phyloP scores from a whole-genome alignment of 2,888 invertebrate genomes.

The Dolichomitus sp. region DNA sequence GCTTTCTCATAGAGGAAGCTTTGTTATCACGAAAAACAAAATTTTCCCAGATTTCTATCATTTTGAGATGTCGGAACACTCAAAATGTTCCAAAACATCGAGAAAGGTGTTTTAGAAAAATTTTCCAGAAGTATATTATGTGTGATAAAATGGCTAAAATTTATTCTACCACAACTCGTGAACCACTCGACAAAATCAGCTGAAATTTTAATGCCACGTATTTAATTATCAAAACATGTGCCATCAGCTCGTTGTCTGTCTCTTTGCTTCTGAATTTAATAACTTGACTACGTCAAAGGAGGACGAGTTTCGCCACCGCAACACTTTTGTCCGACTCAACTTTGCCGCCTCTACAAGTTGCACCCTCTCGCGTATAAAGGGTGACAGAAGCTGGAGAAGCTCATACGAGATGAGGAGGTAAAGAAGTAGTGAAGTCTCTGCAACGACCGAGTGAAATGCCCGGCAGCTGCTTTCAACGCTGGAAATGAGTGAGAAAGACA shows the following conservation, averaged over 20 bases:
- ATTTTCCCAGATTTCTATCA: no score
- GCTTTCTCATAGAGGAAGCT: neutral
- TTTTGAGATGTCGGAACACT: no score
- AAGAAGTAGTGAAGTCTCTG: conserved; percentile 30
- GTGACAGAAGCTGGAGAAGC: conserved; percentile 24
- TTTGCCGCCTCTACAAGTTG: neutral
- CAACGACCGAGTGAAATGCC: conserved; percentile 38
- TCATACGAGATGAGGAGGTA: conserved; percentile 20
- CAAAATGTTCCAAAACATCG: no score
- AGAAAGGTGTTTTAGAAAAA: no score
- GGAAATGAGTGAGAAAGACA: conserved; percentile 34
- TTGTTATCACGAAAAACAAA: no score
- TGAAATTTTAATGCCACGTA: neutral
- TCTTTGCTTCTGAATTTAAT: neutral
- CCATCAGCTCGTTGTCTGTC: neutral
- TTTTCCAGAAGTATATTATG: no score
- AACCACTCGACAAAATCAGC: neutral
- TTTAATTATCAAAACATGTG: neutral
- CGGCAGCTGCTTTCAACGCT: conserved; percentile 51
- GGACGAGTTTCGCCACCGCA: neutral
- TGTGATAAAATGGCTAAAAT: no score
- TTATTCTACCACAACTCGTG: no score
- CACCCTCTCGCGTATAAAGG: conserved; percentile 27
- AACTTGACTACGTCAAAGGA: neutral
- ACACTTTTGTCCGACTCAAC: conserved; percentile 12